Evolutionary conservation across 2,888 invertebrate genomes (phyloP).

Genomic region (Petrolisthes manimaculis): DNA sequence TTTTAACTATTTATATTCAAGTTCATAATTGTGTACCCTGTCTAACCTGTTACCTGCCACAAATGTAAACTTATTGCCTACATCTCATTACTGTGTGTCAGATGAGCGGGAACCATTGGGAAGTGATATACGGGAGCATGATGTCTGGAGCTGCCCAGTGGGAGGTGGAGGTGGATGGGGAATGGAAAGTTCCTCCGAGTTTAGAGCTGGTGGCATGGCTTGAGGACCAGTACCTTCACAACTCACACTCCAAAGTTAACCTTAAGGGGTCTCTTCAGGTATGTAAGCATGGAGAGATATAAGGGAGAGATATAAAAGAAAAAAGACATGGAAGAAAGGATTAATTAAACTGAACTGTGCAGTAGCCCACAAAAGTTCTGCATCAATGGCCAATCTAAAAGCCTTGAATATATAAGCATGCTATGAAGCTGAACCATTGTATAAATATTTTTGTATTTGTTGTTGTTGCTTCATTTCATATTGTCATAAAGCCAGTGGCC

Average conservation of each 20-base stretch:
- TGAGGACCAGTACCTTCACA: conserved; percentile 79
- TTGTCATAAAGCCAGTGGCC: too few species aligned
- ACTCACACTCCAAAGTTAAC: conserved; percentile 50
- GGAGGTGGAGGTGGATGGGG: conserved; percentile 84
- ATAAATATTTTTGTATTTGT: too few species aligned
- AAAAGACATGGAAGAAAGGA: not conserved
- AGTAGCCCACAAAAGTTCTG: too few species aligned
- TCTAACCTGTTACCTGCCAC: not conserved
- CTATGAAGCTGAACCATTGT: too few species aligned
- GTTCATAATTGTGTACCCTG: too few species aligned
- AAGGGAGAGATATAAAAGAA: not conserved
- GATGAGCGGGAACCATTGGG: conserved; percentile 39
- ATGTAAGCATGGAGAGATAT: not conserved
- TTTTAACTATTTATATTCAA: too few species aligned
- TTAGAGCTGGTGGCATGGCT: conserved; percentile 85
- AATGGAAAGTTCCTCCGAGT: conserved; percentile 81
- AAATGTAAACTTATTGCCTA: not conserved
- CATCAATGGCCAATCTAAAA: too few species aligned
- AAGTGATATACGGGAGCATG: conserved; percentile 74
- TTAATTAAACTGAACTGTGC: not conserved
- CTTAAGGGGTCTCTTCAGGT: conserved; percentile 63
- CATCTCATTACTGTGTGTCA: not conserved
- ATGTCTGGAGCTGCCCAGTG: conserved; percentile 81
- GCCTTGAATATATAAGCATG: too few species aligned
- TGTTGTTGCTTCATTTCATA: too few species aligned